phyloP scores from a whole-genome alignment of 2,888 invertebrate species.

The Hypercompe scribonia region DNA sequence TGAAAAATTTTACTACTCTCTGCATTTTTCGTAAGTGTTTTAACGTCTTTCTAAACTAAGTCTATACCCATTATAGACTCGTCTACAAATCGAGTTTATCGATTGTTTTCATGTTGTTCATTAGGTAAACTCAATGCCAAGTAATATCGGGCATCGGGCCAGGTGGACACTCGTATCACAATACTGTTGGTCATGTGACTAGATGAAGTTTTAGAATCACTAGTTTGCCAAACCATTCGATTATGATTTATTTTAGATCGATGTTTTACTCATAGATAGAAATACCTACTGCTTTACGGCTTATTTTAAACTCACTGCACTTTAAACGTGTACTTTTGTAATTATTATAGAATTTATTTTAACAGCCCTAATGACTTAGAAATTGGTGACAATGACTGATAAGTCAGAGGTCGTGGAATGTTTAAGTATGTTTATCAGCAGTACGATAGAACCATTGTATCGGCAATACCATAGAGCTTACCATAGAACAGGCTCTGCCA shows the following conservation, averaged over 20 bases:
- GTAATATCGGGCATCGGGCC: constrained; percentile 44
- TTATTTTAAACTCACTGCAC: too few relatives aligned
- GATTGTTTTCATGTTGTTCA: constrained; percentile 10
- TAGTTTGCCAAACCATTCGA: constrained; percentile 24
- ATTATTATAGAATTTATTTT: too few relatives aligned
- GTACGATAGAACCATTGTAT: too few relatives aligned
- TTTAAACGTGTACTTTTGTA: too few relatives aligned
- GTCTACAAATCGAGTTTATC: not conserved
- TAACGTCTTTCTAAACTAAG: not conserved
- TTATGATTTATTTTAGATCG: constrained; percentile 1
- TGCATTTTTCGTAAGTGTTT: not conserved
- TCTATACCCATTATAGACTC: not conserved
- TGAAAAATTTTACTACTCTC: not conserved
- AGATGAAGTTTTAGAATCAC: constrained; percentile 23
- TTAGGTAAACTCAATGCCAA: constrained; percentile 42
- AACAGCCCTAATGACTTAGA: too few relatives aligned
- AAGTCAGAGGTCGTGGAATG: too few relatives aligned
- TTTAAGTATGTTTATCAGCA: too few relatives aligned
- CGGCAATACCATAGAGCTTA: too few relatives aligned
- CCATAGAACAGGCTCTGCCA: too few relatives aligned
- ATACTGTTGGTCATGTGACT: constrained; percentile 23
- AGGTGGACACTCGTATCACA: constrained; percentile 29
- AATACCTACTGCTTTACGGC: not conserved
- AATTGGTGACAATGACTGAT: too few relatives aligned
- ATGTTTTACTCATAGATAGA: not conserved